phyloP scores from a whole-genome alignment of 2,797 vertebrate species.

The Mormyrops attenuatus region DNA sequence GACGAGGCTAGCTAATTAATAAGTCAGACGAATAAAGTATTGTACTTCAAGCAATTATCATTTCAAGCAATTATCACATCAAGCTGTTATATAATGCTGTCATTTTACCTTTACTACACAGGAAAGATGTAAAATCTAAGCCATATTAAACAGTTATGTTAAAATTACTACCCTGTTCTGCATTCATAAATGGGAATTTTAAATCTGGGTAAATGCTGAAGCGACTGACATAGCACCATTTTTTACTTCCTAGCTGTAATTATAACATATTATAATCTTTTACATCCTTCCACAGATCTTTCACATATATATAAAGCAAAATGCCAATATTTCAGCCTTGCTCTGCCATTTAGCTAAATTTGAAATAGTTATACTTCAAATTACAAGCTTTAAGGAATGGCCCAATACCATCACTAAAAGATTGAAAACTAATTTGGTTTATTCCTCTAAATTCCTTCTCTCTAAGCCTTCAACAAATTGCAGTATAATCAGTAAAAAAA shows the following conservation, averaged over 20 bases:
- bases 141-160: background rate
- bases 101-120: background rate
- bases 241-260: background rate
- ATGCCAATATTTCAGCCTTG: background rate
- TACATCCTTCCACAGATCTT: background rate
- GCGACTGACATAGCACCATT: background rate
- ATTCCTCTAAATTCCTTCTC: background rate
- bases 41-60: background rate
- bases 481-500: background rate
- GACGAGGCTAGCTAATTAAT: background rate
- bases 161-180: constrained; percentile 3
- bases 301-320: background rate
- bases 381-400: background rate
- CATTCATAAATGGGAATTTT: constrained; percentile 4
- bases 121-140: background rate
- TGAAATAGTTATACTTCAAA: background rate
- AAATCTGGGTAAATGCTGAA: background rate
- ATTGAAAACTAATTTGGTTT: background rate
- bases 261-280: background rate
- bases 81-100: constrained; percentile 15
- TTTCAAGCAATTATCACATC: background rate
- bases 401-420: background rate
- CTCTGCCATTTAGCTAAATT: background rate
- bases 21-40: background rate
- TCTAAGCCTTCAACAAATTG: background rate